phyloP scores from a whole-genome alignment of 1,140 invertebrate species.

The Caenorhabditis inopinata region DNA sequence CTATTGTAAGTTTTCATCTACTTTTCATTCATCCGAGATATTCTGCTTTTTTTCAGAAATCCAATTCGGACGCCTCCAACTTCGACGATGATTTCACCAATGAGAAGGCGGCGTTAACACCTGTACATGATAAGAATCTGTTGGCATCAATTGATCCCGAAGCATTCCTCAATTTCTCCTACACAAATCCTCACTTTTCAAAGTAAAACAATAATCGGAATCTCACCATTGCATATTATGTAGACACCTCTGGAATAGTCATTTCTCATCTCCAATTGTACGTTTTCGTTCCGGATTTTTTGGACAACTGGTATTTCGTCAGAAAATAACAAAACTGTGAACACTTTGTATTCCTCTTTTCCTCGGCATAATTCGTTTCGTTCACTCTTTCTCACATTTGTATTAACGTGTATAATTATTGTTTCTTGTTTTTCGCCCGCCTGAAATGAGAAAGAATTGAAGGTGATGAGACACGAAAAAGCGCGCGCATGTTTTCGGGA shows the following conservation, averaged over 20 bases:
- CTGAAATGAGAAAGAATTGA: too few relatives aligned
- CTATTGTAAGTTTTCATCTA: conserved; percentile 79
- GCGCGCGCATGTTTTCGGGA: too few relatives aligned
- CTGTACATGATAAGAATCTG: conserved; percentile 84
- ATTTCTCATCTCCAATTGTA: too few relatives aligned
- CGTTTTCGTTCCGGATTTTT: not conserved
- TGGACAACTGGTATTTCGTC: conserved; percentile 15
- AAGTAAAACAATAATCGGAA: not conserved
- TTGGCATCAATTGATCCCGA: conserved; percentile 89
- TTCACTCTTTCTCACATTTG: not conserved
- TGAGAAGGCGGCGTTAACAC: conserved; percentile 92
- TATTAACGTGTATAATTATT: not conserved
- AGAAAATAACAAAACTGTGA: conserved; percentile 6
- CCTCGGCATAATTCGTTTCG: not conserved
- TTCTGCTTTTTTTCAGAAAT: conserved; percentile 76
- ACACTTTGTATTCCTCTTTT: not conserved
- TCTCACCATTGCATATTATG: too few relatives aligned
- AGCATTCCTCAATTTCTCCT: conserved; percentile 94
- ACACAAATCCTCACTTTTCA: conserved; percentile 74
- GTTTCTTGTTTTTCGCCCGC: too few relatives aligned
- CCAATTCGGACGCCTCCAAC: conserved; percentile 92
- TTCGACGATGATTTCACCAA: conserved; percentile 99
- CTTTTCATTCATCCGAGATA: conserved; percentile 6
- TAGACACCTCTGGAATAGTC: not conserved
- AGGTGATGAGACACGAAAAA: too few relatives aligned